These are phyloP conservation scores for Brevipalpus yothersi DNA, from an alignment of 1,140 invertebrate genomes.

Conservation along the genomic window DNA sequence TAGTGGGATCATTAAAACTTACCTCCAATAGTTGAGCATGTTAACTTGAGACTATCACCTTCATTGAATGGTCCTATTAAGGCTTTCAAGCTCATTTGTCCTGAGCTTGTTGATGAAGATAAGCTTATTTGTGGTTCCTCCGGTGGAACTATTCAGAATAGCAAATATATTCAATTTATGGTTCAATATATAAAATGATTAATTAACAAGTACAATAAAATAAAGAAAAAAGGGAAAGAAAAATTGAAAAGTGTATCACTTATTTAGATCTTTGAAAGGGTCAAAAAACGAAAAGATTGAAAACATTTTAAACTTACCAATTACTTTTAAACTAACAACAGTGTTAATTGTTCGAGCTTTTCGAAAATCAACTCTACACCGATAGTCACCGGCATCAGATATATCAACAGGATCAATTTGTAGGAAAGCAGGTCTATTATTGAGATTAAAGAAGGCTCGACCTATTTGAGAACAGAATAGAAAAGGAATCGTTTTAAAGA, in stretches of 20 bases:
- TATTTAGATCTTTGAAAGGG: too few species aligned
- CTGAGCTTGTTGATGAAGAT: neutral
- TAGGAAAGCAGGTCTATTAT: constrained; percentile 19
- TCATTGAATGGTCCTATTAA: constrained; percentile 16
- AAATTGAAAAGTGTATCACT: neutral
- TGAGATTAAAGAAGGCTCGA: constrained; percentile 5
- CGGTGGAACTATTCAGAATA: neutral
- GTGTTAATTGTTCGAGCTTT: constrained; percentile 62
- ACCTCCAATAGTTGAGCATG: constrained; percentile 23
- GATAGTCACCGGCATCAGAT: constrained; percentile 48
- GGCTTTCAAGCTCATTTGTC: constrained; percentile 12
- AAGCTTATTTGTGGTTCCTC: constrained; percentile 3
- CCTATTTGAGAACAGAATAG: neutral
- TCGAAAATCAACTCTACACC: constrained; percentile 70
- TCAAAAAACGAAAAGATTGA: too few species aligned
- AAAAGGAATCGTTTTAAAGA: neutral
- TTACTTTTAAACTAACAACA: constrained; percentile 58
- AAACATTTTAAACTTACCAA: constrained; percentile 35
- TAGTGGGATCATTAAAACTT: constrained; percentile 13
- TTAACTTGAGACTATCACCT: constrained; percentile 12
- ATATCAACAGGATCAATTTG: constrained; percentile 10
- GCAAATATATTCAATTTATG: too few species aligned
- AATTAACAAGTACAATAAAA: neutral
- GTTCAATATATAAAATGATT: too few species aligned
- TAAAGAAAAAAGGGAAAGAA: neutral